Conservation (phyloP, 2,113 vertebrate species). For the Mixornis gularis region DNA sequence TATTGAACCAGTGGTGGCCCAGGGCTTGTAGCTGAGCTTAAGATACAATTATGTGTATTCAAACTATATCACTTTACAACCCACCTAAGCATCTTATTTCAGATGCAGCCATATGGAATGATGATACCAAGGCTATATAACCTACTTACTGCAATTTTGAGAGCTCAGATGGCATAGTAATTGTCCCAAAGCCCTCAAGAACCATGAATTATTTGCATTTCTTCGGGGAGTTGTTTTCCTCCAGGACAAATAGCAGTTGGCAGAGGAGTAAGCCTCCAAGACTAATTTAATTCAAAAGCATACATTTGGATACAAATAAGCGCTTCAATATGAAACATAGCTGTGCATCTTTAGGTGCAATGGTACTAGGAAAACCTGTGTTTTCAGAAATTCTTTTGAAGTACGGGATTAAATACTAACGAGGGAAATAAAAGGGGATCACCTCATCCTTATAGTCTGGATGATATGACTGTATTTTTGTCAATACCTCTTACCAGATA, state of each 20-base stretch:
- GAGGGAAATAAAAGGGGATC: not conserved
- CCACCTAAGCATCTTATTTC: slow-evolving; percentile 62
- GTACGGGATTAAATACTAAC: not conserved
- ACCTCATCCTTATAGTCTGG: not conserved
- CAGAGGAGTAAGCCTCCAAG: slow-evolving; percentile 42
- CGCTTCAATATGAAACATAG: not conserved
- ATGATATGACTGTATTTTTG: not conserved
- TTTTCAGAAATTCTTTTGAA: slow-evolving; percentile 29
- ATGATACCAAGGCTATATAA: slow-evolving; percentile 40
- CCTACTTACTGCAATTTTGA: slow-evolving; percentile 64
- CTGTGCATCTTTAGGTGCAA: slow-evolving; percentile 5
- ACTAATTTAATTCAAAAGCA: slow-evolving; percentile 64
- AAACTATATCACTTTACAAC: slow-evolving; percentile 34
- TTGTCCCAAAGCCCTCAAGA: slow-evolving; percentile 64
- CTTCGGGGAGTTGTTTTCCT: slow-evolving; percentile 58
- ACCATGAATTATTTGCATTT: slow-evolving; percentile 61
- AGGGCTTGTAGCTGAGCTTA: slow-evolving; percentile 15
- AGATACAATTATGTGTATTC: slow-evolving; percentile 26
- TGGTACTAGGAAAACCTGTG: not conserved
- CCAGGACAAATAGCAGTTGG: slow-evolving; percentile 64
- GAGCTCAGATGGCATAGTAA: slow-evolving; percentile 55
- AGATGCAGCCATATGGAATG: slow-evolving; percentile 64
- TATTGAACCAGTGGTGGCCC: not conserved
- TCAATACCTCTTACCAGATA: not conserved
- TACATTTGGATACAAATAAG: slow-evolving; percentile 47